A percentile compares a stretch with the other conserved stretches of the same genome.
These are phyloP conservation scores for Semibalanus balanoides DNA, from an alignment of 1,140 invertebrate species.

Conservation along the genomic window DNA sequence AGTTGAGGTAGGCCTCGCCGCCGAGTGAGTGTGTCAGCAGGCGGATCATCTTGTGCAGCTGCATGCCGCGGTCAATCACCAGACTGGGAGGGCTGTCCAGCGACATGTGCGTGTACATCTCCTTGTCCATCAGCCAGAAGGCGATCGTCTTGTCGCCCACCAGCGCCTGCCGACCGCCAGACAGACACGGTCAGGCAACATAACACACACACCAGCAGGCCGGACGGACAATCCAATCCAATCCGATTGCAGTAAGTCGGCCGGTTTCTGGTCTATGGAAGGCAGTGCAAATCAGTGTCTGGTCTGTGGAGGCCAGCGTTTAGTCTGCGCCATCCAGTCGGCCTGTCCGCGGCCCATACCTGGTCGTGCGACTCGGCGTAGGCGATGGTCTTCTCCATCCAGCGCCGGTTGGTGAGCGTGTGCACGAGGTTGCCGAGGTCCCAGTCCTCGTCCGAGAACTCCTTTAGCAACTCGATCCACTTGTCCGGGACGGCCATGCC, in stretches of 20 bases:
- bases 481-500: conserved; percentile 98
- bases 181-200: too few species aligned
- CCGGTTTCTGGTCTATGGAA: too few species aligned
- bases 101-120: conserved; percentile 96
- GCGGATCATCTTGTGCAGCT: conserved; percentile 93
- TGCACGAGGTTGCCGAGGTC: conserved; percentile 80
- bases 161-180: conserved; percentile 63
- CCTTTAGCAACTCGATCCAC: conserved; percentile 90
- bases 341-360: too few species aligned
- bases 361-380: conserved; percentile 98
- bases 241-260: too few species aligned
- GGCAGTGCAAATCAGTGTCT: too few species aligned
- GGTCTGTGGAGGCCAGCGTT: too few species aligned
- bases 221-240: too few species aligned
- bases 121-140: conserved; percentile 99
- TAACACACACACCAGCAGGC: too few species aligned
- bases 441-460: conserved; percentile 83
- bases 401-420: conserved; percentile 87
- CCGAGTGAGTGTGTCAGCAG: conserved; percentile 85
- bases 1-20: conserved; percentile 96
- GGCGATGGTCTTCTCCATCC: conserved; percentile 87
- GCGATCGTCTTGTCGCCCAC: conserved; percentile 98
- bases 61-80: conserved; percentile 79
- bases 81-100: conserved; percentile 47
- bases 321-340: too few species aligned